Evolutionary conservation across 2,888 invertebrate species (phyloP).

Genomic region (Pelosia muscerda): DNA sequence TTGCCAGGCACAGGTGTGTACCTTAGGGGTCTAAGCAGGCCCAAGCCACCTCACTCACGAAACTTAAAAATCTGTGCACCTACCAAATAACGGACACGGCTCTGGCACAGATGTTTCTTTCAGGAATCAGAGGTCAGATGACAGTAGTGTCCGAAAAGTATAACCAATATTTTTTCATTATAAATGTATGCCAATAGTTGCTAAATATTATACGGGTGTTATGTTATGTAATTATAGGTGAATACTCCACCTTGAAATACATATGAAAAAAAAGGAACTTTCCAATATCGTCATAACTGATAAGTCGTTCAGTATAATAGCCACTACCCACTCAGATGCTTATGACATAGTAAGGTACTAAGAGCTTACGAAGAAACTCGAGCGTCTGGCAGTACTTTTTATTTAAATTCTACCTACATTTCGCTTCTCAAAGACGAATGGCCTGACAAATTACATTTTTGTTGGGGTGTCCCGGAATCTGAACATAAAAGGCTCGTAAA

Average conservation of each 20-base stretch:
- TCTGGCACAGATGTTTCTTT: too few species aligned
- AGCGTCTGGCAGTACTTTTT: slow-evolving; percentile 28
- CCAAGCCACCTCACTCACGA: too few species aligned
- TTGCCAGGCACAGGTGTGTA: too few species aligned
- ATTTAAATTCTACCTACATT: slow-evolving; percentile 53
- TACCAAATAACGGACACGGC: too few species aligned
- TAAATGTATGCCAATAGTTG: too few species aligned
- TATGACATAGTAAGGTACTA: slow-evolving; percentile 15
- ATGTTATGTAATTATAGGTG: background rate
- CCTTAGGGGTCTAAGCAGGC: too few species aligned
- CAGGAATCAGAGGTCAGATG: too few species aligned
- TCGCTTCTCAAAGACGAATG: slow-evolving; percentile 55
- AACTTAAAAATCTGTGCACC: too few species aligned
- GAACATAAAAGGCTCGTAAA: slow-evolving; percentile 70
- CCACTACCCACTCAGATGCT: slow-evolving; percentile 10
- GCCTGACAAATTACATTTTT: slow-evolving; percentile 72
- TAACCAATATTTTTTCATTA: too few species aligned
- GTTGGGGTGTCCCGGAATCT: slow-evolving; percentile 65
- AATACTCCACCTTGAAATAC: slow-evolving; percentile 11
- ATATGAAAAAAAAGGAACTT: slow-evolving; percentile 14
- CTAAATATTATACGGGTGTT: too few species aligned
- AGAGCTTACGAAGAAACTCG: slow-evolving; percentile 8
- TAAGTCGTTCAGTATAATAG: slow-evolving; percentile 15
- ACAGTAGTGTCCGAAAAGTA: too few species aligned
- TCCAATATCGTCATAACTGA: slow-evolving; percentile 17